phyloP scores from a whole-genome alignment of 1,140 invertebrate species.

The Ceratosolen fusciceps region DNA sequence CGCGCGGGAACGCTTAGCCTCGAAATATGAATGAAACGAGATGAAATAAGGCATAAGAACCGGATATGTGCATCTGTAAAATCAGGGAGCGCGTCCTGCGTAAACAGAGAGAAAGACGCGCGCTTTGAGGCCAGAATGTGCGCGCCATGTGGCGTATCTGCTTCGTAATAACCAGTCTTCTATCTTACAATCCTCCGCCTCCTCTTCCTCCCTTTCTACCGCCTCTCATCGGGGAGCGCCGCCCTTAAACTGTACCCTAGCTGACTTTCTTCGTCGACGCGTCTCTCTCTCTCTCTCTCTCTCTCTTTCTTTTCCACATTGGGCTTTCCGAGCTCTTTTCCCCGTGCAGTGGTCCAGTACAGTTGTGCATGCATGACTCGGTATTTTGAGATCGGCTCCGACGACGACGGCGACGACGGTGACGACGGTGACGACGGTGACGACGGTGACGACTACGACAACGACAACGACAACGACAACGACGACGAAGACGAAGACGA shows the following conservation, averaged over 20 bases:
- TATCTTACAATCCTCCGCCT: not conserved
- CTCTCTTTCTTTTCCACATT: not conserved
- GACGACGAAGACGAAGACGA: too few relatives aligned
- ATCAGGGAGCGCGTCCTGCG: slow-evolving; percentile 25
- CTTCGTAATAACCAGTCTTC: not conserved
- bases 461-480: too few relatives aligned
- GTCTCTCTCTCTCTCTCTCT: not conserved
- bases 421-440: too few relatives aligned
- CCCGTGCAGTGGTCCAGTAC: not conserved
- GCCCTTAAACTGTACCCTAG: too few relatives aligned
- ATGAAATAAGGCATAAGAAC: slow-evolving; percentile 1
- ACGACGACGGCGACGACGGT: too few relatives aligned
- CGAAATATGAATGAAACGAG: not conserved
- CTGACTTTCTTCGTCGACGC: too few relatives aligned
- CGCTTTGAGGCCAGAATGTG: slow-evolving; percentile 26
- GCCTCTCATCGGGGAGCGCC: too few relatives aligned
- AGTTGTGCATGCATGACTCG: not conserved
- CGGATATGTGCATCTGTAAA: slow-evolving; percentile 29
- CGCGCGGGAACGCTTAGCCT: not conserved
- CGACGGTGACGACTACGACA: too few relatives aligned
- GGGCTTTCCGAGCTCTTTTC: not conserved
- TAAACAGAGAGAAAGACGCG: slow-evolving; percentile 22
- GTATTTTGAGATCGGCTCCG: not conserved
- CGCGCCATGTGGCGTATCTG: slow-evolving; percentile 47
- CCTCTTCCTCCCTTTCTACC: not conserved